Base-by-base conservation (phyloP, 2,797 vertebrate genomes). In the Galagoides demidoff region DNA sequence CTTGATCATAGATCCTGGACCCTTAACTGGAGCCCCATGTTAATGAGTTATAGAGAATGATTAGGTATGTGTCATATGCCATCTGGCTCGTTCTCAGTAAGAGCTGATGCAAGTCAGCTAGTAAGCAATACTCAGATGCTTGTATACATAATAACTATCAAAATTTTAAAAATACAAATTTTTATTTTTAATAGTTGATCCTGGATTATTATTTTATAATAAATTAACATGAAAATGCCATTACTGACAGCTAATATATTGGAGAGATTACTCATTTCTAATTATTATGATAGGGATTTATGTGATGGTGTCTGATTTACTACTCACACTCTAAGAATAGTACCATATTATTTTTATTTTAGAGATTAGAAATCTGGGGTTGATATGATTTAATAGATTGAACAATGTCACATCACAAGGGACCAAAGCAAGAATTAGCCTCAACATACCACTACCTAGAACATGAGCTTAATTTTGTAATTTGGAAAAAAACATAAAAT, bases 321-420 rank as follows among this genome's bases (percentile, higher is more conserved):
- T 49, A 52, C 23, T 63, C 29, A 78, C 2, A 34, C 27, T 90
- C 4, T 16, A 39, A 57, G 11, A 49, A 27, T 11, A 23, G 27
- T 83, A 49, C 63, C 27, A 19, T 66, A n/a, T 55, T 76, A 81
- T 27, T 81, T 85, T 90, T 70, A 52, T 20, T 77, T 86, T 70
- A 77, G 4, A 45, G 11, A 57, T 82, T 64, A 86, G 63, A 85
- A 77, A 76, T 34, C 23, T 68, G 25, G 88, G 17, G 25, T 66
- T 63, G 79, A 63, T 64, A 52, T 71, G 45, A 20, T 68, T 95
- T 63, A 91, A 85, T 85, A 57, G 81, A 68, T 76, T 89, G 19
- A 7, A 11, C 37, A 70, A 9, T 39, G 5, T 76, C 43, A 78
- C 1, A 27, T 43, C 7, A 9, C 3, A 83, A 78, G 49, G 84